phyloP scores from a whole-genome alignment of 2,888 invertebrate species.

The Ryuthela nishihirai region DNA sequence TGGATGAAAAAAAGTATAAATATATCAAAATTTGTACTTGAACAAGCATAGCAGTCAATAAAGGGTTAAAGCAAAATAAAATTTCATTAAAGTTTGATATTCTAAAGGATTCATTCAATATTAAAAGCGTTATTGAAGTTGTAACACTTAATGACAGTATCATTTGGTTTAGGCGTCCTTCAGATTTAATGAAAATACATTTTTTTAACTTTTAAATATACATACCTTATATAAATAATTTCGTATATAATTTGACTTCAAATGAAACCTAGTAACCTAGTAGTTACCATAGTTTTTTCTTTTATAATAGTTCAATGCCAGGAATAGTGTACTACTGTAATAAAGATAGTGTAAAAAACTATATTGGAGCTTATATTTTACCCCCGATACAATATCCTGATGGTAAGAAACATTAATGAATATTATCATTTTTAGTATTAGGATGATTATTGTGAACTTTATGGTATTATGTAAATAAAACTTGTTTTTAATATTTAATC shows the following conservation, averaged over 20 bases:
- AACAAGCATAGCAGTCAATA: too few species aligned
- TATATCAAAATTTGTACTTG: too few species aligned
- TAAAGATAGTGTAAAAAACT: not conserved
- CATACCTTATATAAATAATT: not conserved
- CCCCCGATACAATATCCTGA: constrained; percentile 28
- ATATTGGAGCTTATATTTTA: constrained; percentile 18
- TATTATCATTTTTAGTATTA: not conserved
- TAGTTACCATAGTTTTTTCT: too few species aligned
- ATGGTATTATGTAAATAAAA: not conserved
- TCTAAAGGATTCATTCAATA: not conserved
- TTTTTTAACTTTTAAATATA: not conserved
- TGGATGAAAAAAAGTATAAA: too few species aligned
- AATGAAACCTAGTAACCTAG: too few species aligned
- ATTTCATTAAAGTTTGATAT: not conserved
- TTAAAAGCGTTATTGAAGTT: too few species aligned
- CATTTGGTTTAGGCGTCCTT: too few species aligned
- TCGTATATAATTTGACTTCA: not conserved
- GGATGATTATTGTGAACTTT: not conserved
- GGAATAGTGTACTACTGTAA: not conserved
- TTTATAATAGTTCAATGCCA: constrained; percentile 16
- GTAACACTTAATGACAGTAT: too few species aligned
- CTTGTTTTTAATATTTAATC: not conserved
- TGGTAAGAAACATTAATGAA: constrained; percentile 5
- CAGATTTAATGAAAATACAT: not conserved
- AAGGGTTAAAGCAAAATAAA: constrained; percentile 7